A percentile compares a stretch with the other conserved stretches of the same genome.
Evolutionary conservation across 2,888 invertebrate species (phyloP).

Genomic region (Petrolisthes cinctipes): DNA sequence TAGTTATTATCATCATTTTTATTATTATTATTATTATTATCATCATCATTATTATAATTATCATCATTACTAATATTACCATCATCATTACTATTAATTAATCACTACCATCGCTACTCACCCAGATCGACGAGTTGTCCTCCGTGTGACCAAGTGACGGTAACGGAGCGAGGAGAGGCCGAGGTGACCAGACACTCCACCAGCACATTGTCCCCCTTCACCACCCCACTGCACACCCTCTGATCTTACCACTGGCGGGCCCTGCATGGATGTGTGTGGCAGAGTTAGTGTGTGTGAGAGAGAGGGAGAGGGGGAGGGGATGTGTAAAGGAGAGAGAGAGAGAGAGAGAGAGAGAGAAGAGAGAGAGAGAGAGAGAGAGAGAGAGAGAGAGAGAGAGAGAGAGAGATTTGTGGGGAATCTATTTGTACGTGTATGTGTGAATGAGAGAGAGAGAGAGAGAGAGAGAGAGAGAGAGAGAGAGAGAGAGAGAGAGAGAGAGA

Average conservation of each 20-base stretch:
- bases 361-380: not conserved
- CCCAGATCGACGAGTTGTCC: constrained; percentile 72
- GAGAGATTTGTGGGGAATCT: too few relatives aligned
- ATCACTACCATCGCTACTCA: constrained; percentile 32
- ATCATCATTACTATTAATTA: not conserved
- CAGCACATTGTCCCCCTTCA: constrained; percentile 81
- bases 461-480: too few relatives aligned
- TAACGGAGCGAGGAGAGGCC: constrained; percentile 85
- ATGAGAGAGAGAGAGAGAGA: too few relatives aligned
- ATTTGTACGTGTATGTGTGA: too few relatives aligned
- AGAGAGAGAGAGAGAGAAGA: not conserved
- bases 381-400: too few relatives aligned
- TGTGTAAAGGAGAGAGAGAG: not conserved
- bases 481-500: too few relatives aligned
- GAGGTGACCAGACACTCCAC: constrained; percentile 91
- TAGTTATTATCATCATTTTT: too few relatives aligned
- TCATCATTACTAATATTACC: too few relatives aligned
- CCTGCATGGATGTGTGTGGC: constrained; percentile 31
- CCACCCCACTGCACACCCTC: constrained; percentile 87
- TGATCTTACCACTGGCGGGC: constrained; percentile 83
- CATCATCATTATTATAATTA: too few relatives aligned
- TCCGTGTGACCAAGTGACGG: constrained; percentile 88
- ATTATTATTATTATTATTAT: too few relatives aligned
- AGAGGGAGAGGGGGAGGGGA: not conserved
- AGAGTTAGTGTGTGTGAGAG: not conserved